Conservation (phyloP, 2,113 vertebrate species). For the Pelecanus crispus region DNA sequence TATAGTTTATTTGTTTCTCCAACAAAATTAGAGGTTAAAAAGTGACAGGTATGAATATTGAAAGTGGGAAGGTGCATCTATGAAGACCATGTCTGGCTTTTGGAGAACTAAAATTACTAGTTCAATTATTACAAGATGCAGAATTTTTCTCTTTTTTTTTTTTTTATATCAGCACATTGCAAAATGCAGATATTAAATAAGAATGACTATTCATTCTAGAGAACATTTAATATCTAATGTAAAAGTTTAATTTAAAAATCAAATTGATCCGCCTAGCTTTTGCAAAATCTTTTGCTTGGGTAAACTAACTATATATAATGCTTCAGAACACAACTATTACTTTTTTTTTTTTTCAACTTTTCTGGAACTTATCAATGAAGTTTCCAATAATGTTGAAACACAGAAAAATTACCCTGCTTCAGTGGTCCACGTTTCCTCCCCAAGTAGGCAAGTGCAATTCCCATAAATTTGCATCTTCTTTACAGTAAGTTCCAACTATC, state of each 20-base stretch:
- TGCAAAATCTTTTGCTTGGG: neutral
- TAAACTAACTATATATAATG: neutral
- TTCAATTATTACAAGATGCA: neutral
- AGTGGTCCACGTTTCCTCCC: neutral
- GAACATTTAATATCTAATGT: neutral
- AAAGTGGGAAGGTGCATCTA: neutral
- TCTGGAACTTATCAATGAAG: neutral
- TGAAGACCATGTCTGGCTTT: neutral
- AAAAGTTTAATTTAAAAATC: neutral
- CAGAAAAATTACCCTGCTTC: neutral
- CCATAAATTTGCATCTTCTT: neutral
- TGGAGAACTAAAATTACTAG: neutral
- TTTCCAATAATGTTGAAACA: neutral
- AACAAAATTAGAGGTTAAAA: neutral
- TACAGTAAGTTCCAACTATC: neutral
- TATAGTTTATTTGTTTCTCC: neutral
- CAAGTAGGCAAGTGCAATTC: neutral
- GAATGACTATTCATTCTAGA: neutral
- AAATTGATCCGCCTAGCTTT: neutral
- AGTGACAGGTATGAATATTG: rapidly evolving
- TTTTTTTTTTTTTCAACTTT: neutral
- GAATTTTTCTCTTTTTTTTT: neutral
- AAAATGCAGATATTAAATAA: neutral
- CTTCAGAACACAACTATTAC: neutral
- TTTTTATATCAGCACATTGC: neutral